Base-by-base conservation (phyloP, 2,888 invertebrate genomes). In the Mythimna loreyi region DNA sequence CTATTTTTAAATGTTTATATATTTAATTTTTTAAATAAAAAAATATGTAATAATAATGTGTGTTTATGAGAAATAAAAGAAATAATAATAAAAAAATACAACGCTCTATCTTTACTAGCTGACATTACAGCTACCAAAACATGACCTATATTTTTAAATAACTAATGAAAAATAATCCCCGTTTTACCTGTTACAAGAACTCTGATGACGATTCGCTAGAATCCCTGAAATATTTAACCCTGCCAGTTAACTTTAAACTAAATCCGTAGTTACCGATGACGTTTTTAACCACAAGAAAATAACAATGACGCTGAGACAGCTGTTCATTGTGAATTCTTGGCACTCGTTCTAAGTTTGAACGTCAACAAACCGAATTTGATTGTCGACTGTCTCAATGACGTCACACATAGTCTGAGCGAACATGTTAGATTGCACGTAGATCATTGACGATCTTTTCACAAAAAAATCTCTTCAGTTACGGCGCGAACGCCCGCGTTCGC, bases 341-440 rank as follows among this genome's bases (percentile, higher is more conserved):
- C 68, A 69, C 63, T 45, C 5, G 11, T 23, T n/a, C 13, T 30
- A 49, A 4, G 9, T 59, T 21, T 9, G 23, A 13, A 36, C 63
- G 68, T 76, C 74, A 68, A 13, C 47, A 9, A 25, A n/a, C 49
- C 63, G 13, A 77, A 36, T 74, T 58, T 69, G 63, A 60, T 53
- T n/a, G 56, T 43, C 55, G 21, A 53, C 75, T 49, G 43, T 78
- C 53, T 68, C 53, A 36, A 52, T 19, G 45, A 57, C 11, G 11
- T 55, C 49, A 47, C 36, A 23, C 13, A 55, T 19, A 19, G 11
- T 23, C 0, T 3, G n/a, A 2, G 9, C 5, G 19, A 49, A 74
- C 79, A 50, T 60, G 79, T 8, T n/a, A 1, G 16, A 13, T 11
- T 25, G 36, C 79, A 77, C 76, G 80, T 79, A 64, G 57, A 8